These are phyloP conservation scores for Sycobia sp. DNA, from an alignment of 1,140 invertebrate species.

Conservation along the genomic window DNA sequence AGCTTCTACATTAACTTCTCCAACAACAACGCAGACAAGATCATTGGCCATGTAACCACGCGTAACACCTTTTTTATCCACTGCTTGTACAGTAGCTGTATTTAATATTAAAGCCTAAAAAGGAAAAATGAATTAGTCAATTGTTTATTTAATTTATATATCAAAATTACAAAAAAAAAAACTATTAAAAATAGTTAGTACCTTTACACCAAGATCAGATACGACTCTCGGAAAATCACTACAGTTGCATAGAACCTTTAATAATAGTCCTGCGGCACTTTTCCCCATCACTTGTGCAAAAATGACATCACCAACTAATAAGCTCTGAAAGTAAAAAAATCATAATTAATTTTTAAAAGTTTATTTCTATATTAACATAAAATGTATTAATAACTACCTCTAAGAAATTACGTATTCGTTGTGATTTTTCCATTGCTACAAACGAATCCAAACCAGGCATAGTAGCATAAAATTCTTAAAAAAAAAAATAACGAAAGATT, in stretches of 20 bases:
- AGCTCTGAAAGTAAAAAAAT: slow-evolving; percentile 65
- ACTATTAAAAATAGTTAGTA: slow-evolving; percentile 35
- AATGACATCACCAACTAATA: slow-evolving; percentile 82
- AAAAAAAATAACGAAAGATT: slow-evolving; percentile 35
- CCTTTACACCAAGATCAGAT: slow-evolving; percentile 84
- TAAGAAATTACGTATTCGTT: slow-evolving; percentile 77
- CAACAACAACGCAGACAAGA: slow-evolving; percentile 84
- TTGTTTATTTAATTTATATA: slow-evolving; percentile 1
- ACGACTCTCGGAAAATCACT: slow-evolving; percentile 78
- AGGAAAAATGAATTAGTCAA: not conserved
- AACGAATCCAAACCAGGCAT: slow-evolving; percentile 87
- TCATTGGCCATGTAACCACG: slow-evolving; percentile 81
- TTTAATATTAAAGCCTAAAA: slow-evolving; percentile 59
- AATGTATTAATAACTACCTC: slow-evolving; percentile 65
- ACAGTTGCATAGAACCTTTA: slow-evolving; percentile 83
- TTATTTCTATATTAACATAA: not conserved
- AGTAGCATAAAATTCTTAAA: slow-evolving; percentile 77
- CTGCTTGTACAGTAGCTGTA: slow-evolving; percentile 69
- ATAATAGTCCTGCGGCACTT: slow-evolving; percentile 74
- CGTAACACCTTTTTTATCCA: slow-evolving; percentile 81
- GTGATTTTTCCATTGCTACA: slow-evolving; percentile 72
- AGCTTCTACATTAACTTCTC: slow-evolving; percentile 82
- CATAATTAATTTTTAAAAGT: not conserved
- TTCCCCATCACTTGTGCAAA: slow-evolving; percentile 78
- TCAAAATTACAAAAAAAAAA: not conserved